These are phyloP conservation scores for Plutomurus gul DNA, from an alignment of 1,140 invertebrate genomes.

Conservation along the genomic window DNA sequence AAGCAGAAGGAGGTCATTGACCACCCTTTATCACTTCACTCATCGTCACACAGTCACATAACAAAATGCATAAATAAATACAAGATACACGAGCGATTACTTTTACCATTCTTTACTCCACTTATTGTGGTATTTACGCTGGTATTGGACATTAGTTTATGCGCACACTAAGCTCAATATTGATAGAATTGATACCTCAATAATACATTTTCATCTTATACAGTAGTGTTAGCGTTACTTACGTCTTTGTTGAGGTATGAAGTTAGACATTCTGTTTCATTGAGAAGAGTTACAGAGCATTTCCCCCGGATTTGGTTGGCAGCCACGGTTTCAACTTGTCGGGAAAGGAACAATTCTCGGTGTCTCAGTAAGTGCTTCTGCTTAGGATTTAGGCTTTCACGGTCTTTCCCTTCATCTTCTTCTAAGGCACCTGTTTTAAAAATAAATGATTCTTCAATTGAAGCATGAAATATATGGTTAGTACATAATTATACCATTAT, in stretches of 20 bases:
- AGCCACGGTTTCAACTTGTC: slow-evolving; percentile 96
- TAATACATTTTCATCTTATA: no score
- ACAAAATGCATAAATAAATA: neutral
- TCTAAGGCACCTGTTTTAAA: slow-evolving; percentile 65
- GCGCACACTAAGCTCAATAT: neutral
- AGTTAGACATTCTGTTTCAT: slow-evolving; percentile 94
- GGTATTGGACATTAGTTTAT: neutral
- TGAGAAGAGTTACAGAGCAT: slow-evolving; percentile 96
- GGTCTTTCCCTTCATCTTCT: slow-evolving; percentile 60
- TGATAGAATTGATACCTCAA: no score
- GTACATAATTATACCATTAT: no score
- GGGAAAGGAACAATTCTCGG: slow-evolving; percentile 94
- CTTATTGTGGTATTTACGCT: no score
- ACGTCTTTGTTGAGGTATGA: slow-evolving; percentile 97
- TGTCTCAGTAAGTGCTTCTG: slow-evolving; percentile 95
- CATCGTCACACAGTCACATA: neutral
- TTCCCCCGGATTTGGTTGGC: slow-evolving; percentile 98
- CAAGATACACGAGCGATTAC: no score
- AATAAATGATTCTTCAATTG: no score
- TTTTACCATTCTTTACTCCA: no score
- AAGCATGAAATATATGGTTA: no score
- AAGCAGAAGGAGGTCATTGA: neutral
- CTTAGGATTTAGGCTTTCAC: slow-evolving; percentile 65
- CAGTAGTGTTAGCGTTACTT: slow-evolving; percentile 56
- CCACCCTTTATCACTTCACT: neutral